Evolutionary conservation across 2,113 vertebrate genomes (phyloP), one percentile per base, ranked within the genome.

Genomic region (Eptatretus burgeri): DNA sequence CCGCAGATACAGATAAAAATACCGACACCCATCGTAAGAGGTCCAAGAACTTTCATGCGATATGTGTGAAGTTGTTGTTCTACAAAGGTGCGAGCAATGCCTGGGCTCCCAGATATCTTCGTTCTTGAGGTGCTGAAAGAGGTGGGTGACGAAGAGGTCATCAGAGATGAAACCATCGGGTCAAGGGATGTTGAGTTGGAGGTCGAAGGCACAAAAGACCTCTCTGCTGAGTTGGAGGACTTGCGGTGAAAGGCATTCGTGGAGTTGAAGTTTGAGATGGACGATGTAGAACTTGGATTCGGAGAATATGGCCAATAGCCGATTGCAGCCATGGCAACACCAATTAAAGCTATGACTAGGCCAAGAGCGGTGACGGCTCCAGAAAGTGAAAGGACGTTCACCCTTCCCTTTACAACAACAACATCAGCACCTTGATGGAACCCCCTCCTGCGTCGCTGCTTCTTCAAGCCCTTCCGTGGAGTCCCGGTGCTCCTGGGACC

Each of bases 1-100:
- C 89, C 91, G 2, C 91, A 96, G 69, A 98, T 98, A 68, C 95
- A 96, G 69, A 98, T 93, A 68, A 98, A 98, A 67, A 98, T 98
- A 63, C 91, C 91, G 5, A 98, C 94, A 65, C 91, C 91, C 91
- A 98, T 98, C 1, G 89, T 98, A 72, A 98, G 95, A 1, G 91
- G 91, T 16, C 91, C 91, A 1, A 96, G 71, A 86, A 98, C 94
- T 73, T 93, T 98, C 91, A 98, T 96, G 71, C 83, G 82, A 68
- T 93, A 80, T 0, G 91, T 95, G 72, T 87, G 86, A 63, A 86
- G 69, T 16, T 98, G 89, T 69, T 79, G 82, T 52, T 85, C 83
- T 62, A 98, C 79, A 74, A 98, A 98, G 56, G 56, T 60, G 56
- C 56, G 56, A 20, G n/a, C 56, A 41, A 41, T 7, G 7, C 27